Percentiles rank a stretch among this genome's conserved stretches.
These are phyloP conservation scores for Cichlasoma orientale DNA, from an alignment of 2,797 vertebrate species.

Conservation along the genomic window DNA sequence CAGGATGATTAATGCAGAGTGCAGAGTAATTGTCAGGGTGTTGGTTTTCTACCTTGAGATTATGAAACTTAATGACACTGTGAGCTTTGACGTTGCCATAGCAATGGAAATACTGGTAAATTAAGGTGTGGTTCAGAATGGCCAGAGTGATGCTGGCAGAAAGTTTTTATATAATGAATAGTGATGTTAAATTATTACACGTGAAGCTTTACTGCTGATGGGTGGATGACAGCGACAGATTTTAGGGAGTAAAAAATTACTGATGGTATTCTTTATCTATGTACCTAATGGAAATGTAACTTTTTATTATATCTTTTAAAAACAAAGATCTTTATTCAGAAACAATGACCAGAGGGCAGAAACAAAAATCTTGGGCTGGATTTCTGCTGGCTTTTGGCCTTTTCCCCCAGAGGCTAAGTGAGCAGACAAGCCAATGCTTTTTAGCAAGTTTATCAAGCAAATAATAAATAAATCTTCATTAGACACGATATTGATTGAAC, in stretches of 20 bases:
- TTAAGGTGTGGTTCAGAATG: background rate
- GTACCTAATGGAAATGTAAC: background rate
- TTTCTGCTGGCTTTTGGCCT: background rate
- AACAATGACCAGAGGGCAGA: background rate
- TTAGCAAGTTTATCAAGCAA: background rate
- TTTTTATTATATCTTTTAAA: background rate
- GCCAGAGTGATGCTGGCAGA: background rate
- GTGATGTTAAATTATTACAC: background rate
- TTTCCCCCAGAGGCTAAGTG: background rate
- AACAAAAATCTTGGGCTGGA: background rate
- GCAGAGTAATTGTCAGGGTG: constrained; percentile 25
- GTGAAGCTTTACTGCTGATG: background rate
- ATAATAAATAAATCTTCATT: background rate
- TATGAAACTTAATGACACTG: constrained; percentile 26
- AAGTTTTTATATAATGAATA: background rate
- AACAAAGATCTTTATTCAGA: background rate
- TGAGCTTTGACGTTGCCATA: constrained; percentile 33
- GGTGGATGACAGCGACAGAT: background rate
- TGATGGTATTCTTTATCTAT: background rate
- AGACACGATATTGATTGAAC: background rate
- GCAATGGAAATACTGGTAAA: background rate
- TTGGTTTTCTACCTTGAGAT: background rate
- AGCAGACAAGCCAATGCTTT: background rate
- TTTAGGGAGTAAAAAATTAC: background rate
- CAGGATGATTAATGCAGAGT: constrained; percentile 7